phyloP scores from a whole-genome alignment of 2,113 vertebrate species.

The Chelonoidis abingdonii region DNA sequence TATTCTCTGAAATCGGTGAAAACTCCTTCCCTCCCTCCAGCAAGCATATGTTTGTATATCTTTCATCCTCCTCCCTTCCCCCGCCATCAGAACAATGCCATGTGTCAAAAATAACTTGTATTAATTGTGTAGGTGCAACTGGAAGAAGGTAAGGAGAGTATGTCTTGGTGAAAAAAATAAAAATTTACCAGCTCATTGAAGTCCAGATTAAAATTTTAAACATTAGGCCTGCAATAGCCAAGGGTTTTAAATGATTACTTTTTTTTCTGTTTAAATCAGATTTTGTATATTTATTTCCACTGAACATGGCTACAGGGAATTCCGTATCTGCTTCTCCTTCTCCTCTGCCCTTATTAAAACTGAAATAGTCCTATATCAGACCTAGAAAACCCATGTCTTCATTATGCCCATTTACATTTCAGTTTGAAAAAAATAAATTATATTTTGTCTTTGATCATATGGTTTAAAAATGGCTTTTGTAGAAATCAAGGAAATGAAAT shows the following conservation, averaged over 20 bases:
- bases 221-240: not conserved
- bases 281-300: not conserved
- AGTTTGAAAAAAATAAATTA: not conserved
- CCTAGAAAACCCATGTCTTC: not conserved
- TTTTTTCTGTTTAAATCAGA: not conserved
- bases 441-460: not conserved
- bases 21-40: not conserved
- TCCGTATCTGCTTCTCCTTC: not conserved
- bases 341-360: not conserved
- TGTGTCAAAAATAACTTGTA: not conserved
- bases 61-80: not conserved
- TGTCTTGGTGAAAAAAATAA: not conserved
- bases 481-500: not conserved
- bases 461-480: slow-evolving; percentile 5
- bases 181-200: not conserved
- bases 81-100: not conserved
- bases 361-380: not conserved
- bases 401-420: not conserved
- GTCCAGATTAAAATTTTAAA: not conserved
- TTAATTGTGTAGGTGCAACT: not conserved
- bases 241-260: not conserved
- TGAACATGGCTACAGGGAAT: not conserved
- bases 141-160: not conserved
- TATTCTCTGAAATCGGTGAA: not conserved
- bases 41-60: not conserved